These are phyloP conservation scores for Heliornis fulica DNA, from an alignment of 2,113 vertebrate genomes.

Conservation along the genomic window DNA sequence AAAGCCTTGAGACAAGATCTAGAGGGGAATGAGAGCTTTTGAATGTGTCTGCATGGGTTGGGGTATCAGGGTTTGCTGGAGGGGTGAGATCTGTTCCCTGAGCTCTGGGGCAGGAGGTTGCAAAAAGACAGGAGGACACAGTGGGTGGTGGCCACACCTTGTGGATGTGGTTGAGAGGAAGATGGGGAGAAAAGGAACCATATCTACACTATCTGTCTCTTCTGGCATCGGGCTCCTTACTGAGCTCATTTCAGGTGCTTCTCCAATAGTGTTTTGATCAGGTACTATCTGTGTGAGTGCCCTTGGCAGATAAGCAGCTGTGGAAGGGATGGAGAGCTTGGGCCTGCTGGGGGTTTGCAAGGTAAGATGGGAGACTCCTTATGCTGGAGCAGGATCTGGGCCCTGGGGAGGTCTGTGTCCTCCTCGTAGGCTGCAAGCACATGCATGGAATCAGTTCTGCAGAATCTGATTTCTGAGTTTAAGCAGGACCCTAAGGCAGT, in stretches of 20 bases:
- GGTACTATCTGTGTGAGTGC: background rate
- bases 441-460: background rate
- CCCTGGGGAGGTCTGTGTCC: background rate
- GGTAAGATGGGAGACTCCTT: background rate
- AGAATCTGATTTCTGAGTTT: background rate
- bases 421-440: background rate
- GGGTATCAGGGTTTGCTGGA: background rate
- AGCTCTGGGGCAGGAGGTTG: background rate
- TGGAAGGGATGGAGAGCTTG: background rate
- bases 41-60: background rate
- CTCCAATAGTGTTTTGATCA: background rate
- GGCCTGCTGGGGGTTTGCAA: background rate
- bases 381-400: background rate
- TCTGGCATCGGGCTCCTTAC: background rate
- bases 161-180: background rate
- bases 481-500: background rate
- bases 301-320: background rate
- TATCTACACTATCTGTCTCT: background rate
- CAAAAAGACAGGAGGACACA: background rate
- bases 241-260: background rate
- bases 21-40: background rate
- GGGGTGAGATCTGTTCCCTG: background rate
- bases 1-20: background rate
- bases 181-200: rapidly evolving
- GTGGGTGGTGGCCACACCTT: no score